Evolutionary conservation across 2,797 vertebrate species (phyloP), one percentile per base, ranked within the genome.

Genomic region (Denticeps clupeoides): DNA sequence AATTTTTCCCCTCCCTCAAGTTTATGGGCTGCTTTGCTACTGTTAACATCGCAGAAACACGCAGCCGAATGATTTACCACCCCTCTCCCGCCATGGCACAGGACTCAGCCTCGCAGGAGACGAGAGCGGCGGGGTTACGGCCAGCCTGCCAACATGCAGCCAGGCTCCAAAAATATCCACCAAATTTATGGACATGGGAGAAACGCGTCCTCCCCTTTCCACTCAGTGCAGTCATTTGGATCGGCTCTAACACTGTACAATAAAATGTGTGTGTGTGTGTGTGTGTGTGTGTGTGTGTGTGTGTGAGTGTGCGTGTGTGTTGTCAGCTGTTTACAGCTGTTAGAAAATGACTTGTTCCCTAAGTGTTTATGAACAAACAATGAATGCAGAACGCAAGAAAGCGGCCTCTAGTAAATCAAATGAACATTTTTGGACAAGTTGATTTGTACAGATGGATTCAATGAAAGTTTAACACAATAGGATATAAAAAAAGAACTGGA

Each of bases 1-100:
- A 21, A 27, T 23, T 53, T 55, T 59, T 58, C 42, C 40, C 33
- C 22, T 46, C 24, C 35, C 26, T 64, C 67, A 53, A 57, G 61
- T 82, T 81, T 72, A 77, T 55, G 48, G 50, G 55, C 52, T 60
- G 56, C 55, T 67, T 64, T 65, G 72, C 73, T 79, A 78, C 75
- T 72, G 74, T 76, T 77, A 78, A 75, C 73, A 73, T 68, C 53
- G 55, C 59, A 60, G 62, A 68, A 68, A 68, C 65, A 67, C 71
- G 70, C 56, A 48, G 54, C 50, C 15, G 27, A 59, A 49, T 69
- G 75, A 84, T 79, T 82, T 78, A 82, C 55, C 58, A 45, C 12
- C 21, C 32, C 1, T 16, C 53, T 65, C 57, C 56, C 59, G 32
- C 29, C 15, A 3, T 59, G 69, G 64, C 59, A 50, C 21, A 47